Conservation (phyloP, 2,888 invertebrate genomes). For the Drymonia ruficornis region DNA sequence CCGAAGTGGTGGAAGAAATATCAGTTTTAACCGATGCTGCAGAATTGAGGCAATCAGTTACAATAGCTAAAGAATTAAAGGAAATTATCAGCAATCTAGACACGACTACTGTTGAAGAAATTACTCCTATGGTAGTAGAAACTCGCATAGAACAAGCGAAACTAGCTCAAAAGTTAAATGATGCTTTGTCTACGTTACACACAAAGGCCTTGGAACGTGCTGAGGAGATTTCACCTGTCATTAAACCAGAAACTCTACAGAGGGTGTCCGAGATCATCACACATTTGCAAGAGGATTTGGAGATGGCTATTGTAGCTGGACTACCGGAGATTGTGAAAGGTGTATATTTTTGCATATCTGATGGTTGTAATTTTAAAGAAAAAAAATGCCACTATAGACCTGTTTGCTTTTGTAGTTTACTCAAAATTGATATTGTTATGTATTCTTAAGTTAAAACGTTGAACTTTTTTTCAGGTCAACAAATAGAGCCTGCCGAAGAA, state of each 20-base stretch:
- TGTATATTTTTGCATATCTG: slow-evolving; percentile 26
- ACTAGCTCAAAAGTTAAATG: slow-evolving; percentile 41
- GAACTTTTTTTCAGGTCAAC: background rate
- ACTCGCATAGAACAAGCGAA: slow-evolving; percentile 31
- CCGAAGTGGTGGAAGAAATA: slow-evolving; percentile 35
- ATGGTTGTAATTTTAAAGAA: too few species aligned
- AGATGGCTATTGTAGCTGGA: slow-evolving; percentile 26
- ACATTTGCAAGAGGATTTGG: slow-evolving; percentile 55
- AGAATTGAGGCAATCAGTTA: slow-evolving; percentile 28
- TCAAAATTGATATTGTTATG: too few species aligned
- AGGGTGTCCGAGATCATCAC: slow-evolving; percentile 48
- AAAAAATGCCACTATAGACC: too few species aligned
- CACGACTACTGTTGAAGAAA: slow-evolving; percentile 18
- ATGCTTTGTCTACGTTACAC: slow-evolving; percentile 44
- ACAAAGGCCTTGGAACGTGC: slow-evolving; percentile 42
- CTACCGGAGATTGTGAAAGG: slow-evolving; percentile 20
- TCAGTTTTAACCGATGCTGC: slow-evolving; percentile 28
- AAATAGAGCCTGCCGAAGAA: slow-evolving; percentile 41
- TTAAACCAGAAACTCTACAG: slow-evolving; percentile 39
- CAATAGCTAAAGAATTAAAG: slow-evolving; percentile 32
- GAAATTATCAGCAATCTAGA: slow-evolving; percentile 29
- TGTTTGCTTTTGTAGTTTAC: too few species aligned
- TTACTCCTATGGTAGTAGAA: slow-evolving; percentile 12
- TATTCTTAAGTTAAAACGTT: too few species aligned
- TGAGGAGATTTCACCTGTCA: slow-evolving; percentile 28